A percentile compares a stretch with the other conserved stretches of the same genome.
These are phyloP conservation scores for Megaceryle maxima DNA, from an alignment of 2,113 vertebrate species.

Conservation along the genomic window DNA sequence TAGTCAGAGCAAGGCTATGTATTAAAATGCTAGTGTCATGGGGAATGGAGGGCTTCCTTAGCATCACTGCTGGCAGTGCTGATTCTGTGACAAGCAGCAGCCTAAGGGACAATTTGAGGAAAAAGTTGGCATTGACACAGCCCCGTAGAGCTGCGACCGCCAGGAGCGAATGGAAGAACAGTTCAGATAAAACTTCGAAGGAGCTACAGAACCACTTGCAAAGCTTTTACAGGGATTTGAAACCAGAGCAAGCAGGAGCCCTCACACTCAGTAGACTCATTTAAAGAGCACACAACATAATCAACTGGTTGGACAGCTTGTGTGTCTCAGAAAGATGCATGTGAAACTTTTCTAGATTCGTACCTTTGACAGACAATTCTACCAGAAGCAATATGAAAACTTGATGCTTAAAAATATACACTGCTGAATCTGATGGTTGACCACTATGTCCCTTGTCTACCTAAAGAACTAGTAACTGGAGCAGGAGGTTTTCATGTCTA, in stretches of 20 bases:
- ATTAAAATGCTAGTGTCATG: background rate
- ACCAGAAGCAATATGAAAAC: background rate
- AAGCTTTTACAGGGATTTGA: background rate
- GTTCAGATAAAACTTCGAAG: background rate
- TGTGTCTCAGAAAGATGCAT: background rate
- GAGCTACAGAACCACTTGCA: background rate
- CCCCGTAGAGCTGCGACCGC: fast-evolving
- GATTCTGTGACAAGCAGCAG: background rate
- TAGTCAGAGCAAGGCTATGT: background rate
- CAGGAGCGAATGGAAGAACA: background rate
- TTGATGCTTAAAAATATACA: background rate
- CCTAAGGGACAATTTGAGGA: background rate
- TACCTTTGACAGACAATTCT: background rate
- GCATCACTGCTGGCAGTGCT: fast-evolving
- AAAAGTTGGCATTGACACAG: background rate
- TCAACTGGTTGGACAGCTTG: background rate
- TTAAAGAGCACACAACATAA: background rate
- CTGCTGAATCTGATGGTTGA: background rate
- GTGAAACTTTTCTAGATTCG: background rate
- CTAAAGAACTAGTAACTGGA: background rate
- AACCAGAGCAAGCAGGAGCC: background rate
- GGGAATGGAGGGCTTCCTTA: background rate
- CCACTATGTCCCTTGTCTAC: background rate
- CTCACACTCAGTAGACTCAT: background rate
- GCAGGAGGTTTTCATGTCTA: background rate